Percentiles rank a stretch among this genome's conserved stretches.
phyloP scores from a whole-genome alignment of 2,888 invertebrate genomes.

The Thumatha senex region DNA sequence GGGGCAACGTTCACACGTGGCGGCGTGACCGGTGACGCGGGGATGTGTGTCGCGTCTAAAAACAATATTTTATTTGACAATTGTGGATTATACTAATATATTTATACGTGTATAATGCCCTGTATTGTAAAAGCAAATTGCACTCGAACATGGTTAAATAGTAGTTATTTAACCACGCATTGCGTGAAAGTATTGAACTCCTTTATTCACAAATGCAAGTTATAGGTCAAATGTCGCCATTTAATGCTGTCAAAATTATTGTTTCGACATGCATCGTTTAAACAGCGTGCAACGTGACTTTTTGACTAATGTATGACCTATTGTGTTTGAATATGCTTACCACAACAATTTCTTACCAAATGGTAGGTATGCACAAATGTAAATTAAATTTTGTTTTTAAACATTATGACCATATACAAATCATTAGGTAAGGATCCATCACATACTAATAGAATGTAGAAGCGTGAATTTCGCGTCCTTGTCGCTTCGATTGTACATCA shows the following conservation, averaged over 20 bases:
- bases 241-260: slow-evolving; percentile 14
- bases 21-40: no score
- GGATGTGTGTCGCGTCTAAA: not conserved
- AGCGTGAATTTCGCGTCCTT: slow-evolving; percentile 30
- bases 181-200: slow-evolving; percentile 4
- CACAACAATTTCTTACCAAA: slow-evolving; percentile 16
- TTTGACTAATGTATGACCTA: slow-evolving; percentile 23
- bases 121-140: slow-evolving; percentile 15
- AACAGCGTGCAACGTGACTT: not conserved
- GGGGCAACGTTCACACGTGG: no score
- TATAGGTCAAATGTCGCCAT: slow-evolving; percentile 23
- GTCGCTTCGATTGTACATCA: slow-evolving; percentile 55
- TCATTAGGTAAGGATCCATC: slow-evolving; percentile 9
- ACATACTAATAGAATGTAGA: slow-evolving; percentile 22
- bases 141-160: slow-evolving; percentile 8
- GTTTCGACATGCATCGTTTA: slow-evolving; percentile 17
- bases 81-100: slow-evolving; percentile 32
- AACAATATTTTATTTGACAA: slow-evolving; percentile 20
- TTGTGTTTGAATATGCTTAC: slow-evolving; percentile 19
- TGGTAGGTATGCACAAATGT: slow-evolving; percentile 13
- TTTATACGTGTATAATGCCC: slow-evolving; percentile 28
- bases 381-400: slow-evolving; percentile 25
- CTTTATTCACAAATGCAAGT: slow-evolving; percentile 14
- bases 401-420: slow-evolving; percentile 19
- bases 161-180: slow-evolving; percentile 13